Conservation (phyloP, 2,113 vertebrate genomes). For the Tychaedon coryphoeus region DNA sequence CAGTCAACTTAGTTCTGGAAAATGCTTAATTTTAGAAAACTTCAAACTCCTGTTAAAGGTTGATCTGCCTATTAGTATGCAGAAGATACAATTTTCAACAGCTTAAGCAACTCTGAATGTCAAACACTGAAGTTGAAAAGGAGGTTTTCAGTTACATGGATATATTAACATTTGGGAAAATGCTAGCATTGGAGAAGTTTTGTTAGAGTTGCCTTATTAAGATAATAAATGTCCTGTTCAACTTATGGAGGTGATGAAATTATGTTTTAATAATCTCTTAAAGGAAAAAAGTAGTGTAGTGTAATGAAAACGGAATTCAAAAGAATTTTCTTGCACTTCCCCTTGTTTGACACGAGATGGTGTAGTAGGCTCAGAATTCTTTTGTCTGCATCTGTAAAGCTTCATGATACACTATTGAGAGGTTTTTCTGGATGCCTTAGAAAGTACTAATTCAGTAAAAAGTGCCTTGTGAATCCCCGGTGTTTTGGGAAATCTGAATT, state of each 20-base stretch:
- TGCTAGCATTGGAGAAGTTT: not conserved
- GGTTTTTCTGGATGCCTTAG: not conserved
- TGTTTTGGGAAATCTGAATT: not conserved
- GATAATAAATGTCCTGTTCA: not conserved
- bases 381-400: not conserved
- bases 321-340: not conserved
- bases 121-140: not conserved
- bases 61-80: not conserved
- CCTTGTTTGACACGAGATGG: conserved; percentile 62
- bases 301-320: not conserved
- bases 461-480: not conserved
- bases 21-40: not conserved
- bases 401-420: not conserved
- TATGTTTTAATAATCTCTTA: not conserved
- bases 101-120: not conserved
- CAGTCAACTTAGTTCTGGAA: not conserved
- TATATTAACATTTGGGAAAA: not conserved
- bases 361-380: conserved; percentile 13
- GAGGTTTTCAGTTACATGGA: not conserved
- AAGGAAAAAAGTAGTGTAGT: not conserved
- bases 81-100: not conserved
- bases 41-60: not conserved
- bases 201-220: not conserved
- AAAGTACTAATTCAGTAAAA: conserved; percentile 6
- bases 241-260: not conserved